Percentiles rank a stretch among this genome's conserved stretches.
Evolutionary conservation across 2,797 vertebrate species (phyloP).

Genomic region (Tolypeutes matacus): DNA sequence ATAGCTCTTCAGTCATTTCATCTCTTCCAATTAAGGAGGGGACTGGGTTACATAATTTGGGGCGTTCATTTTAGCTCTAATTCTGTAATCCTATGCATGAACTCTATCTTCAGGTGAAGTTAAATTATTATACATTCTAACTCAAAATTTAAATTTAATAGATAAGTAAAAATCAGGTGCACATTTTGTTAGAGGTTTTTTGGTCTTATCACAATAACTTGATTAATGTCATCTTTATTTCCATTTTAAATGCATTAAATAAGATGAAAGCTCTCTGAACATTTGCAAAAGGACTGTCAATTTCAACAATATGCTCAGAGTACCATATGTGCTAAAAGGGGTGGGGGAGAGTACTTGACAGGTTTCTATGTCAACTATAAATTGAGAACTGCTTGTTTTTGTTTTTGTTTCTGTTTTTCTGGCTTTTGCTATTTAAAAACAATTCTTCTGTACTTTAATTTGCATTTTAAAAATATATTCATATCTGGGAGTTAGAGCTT

Average conservation of each 20-base stretch:
- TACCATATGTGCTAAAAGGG: background rate
- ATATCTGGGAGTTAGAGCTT: slow-evolving; percentile 57
- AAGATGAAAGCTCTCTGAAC: slow-evolving; percentile 61
- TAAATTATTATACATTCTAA: slow-evolving; percentile 49
- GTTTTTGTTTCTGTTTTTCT: background rate
- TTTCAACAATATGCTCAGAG: background rate
- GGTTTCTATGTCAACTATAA: slow-evolving; percentile 33
- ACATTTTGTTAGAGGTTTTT: slow-evolving; percentile 51
- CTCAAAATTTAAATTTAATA: slow-evolving; percentile 45
- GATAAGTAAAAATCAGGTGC: slow-evolving; percentile 58
- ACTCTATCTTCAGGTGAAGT: background rate
- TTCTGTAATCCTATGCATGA: slow-evolving; percentile 44
- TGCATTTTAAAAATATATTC: slow-evolving; percentile 57
- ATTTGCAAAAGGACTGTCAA: slow-evolving; percentile 55
- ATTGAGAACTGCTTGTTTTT: slow-evolving; percentile 61
- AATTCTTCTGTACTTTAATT: slow-evolving; percentile 9
- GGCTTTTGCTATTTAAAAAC: slow-evolving; percentile 48
- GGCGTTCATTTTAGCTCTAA: background rate
- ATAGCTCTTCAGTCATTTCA: slow-evolving; percentile 10
- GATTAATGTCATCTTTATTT: slow-evolving; percentile 53
- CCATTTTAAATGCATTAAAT: slow-evolving; percentile 53
- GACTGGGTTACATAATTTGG: slow-evolving; percentile 5
- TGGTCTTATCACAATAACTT: slow-evolving; percentile 47
- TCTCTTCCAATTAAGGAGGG: slow-evolving; percentile 18
- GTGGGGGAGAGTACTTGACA: background rate